Percentiles rank a stretch among this genome's conserved stretches.
These are phyloP conservation scores for Leucopsar rothschildi DNA, from an alignment of 2,113 vertebrate species.

Conservation along the genomic window DNA sequence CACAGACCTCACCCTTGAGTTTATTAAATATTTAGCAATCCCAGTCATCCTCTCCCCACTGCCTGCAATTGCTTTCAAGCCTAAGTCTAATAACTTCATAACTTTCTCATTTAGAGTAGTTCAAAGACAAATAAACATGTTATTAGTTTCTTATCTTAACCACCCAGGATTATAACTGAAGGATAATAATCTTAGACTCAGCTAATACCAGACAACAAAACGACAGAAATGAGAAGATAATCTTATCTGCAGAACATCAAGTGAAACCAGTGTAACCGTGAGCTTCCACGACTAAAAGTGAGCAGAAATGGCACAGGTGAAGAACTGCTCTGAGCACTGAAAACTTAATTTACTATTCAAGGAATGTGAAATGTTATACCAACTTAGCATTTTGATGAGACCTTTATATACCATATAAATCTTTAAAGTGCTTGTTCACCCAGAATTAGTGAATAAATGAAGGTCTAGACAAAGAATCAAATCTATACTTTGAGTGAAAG, in stretches of 20 bases:
- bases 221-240: neutral
- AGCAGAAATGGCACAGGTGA: neutral
- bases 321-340: neutral
- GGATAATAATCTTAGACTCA: neutral
- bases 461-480: neutral
- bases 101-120: neutral
- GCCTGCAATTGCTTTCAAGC: neutral
- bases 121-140: neutral
- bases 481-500: neutral
- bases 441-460: neutral
- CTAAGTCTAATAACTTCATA: neutral
- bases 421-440: neutral
- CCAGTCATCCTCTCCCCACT: neutral
- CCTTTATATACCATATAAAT: neutral
- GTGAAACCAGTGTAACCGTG: neutral
- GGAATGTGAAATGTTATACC: neutral
- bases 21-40: neutral
- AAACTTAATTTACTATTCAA: neutral
- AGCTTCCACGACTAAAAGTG: neutral
- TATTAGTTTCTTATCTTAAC: neutral
- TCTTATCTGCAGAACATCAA: neutral
- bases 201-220: neutral
- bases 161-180: neutral
- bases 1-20: neutral
- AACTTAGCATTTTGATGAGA: conserved; percentile 18